Evolutionary conservation across 2,113 vertebrate genomes (phyloP), one percentile per base, ranked within the genome.

Genomic region (Scomber colias): DNA sequence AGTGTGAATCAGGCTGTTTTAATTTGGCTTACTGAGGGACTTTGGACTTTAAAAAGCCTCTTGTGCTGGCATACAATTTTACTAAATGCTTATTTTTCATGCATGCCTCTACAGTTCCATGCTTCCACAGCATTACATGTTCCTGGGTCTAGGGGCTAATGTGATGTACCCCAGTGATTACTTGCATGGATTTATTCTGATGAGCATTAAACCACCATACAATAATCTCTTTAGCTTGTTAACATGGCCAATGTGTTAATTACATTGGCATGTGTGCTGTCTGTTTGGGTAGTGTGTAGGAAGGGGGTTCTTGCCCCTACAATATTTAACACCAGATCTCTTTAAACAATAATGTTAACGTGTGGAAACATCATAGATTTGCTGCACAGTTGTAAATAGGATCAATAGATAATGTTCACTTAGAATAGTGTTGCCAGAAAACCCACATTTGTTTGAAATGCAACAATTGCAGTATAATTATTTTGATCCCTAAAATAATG

Each of bases 191-290:
- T 70, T 94, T 91, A 88, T 67, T 91, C 51, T 90, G 89, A 93
- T 92, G 75, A 87, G 90, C 76, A 91, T 93, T 93, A 93, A 85
- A 90, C 63, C 79, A 62, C 66, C 77, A 82, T 84, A 79, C 62
- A 83, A 54, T 95, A 92, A 94, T 94, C 91, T 92, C 79, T 89
- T 94, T 87, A 94, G 85, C 79, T 73, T 84, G 81, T 88, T 82
- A 85, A 77, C 67, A 49, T 78, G 66, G 59, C 61, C 35, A 51
- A 11, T 67, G 69, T 80, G 79, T 53, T 77, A 84, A 55, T 61
- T 82, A 84, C 72, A 75, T 67, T 49, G 63, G 40, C 59, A 57
- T 81, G 67, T 75, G 57, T 51, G 24, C 60, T 71, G 27, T 5
- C 50, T 60, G 48, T 76, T 35, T 87, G 60, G 57, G 65, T n/a